phyloP scores from a whole-genome alignment of 2,113 vertebrate genomes.

The Chitala chitala region DNA sequence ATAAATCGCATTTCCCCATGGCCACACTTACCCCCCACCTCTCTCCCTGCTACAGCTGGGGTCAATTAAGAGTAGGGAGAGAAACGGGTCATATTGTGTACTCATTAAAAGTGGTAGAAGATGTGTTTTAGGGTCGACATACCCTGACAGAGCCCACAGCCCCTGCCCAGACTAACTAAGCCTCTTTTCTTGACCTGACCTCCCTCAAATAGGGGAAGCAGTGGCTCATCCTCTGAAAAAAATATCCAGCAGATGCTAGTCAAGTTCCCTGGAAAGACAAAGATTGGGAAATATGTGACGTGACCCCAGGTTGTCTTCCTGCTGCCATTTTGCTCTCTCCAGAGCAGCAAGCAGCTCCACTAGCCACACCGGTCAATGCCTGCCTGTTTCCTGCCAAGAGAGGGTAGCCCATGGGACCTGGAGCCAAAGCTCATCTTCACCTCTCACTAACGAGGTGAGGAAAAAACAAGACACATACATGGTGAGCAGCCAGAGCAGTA shows the following conservation, averaged over 20 bases:
- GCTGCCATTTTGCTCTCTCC: not conserved
- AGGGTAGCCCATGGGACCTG: no score
- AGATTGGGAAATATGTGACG: slow-evolving; percentile 17
- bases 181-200: no score
- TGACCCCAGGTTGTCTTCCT: not conserved
- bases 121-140: slow-evolving; percentile 44
- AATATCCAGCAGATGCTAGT: slow-evolving; percentile 25
- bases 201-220: no score
- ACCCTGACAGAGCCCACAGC: not conserved
- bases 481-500: not conserved
- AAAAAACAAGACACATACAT: not conserved
- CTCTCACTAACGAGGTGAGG: not conserved
- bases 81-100: slow-evolving; percentile 38
- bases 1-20: slow-evolving; percentile 65
- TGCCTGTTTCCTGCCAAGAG: not conserved
- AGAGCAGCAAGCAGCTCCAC: not conserved
- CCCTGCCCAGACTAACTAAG: no score
- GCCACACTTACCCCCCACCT: slow-evolving; percentile 50
- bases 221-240: not conserved
- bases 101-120: slow-evolving; percentile 42
- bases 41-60: slow-evolving; percentile 56
- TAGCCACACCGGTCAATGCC: not conserved
- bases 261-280: slow-evolving; percentile 48
- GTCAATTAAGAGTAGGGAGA: slow-evolving; percentile 65
- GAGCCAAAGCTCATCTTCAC: not conserved